phyloP scores from a whole-genome alignment of 1,140 invertebrate species.

The Laodelphax striatellus region DNA sequence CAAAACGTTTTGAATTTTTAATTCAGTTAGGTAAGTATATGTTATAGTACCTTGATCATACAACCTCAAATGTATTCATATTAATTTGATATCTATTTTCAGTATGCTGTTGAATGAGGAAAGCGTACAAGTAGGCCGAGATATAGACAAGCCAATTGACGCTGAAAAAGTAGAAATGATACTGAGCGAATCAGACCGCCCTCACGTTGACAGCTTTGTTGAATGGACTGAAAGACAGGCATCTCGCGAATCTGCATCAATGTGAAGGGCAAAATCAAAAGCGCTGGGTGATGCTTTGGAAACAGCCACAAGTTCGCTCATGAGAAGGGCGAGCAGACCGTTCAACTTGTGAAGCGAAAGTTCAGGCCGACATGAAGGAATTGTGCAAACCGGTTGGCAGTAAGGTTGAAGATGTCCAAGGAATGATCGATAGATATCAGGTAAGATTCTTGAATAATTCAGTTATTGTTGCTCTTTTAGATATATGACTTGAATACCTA shows the following conservation, averaged over 20 bases:
- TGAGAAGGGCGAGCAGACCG: constrained; percentile 60
- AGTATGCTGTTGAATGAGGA: constrained; percentile 68
- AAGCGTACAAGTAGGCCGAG: constrained; percentile 51
- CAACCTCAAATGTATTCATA: too few species aligned
- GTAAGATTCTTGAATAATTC: too few species aligned
- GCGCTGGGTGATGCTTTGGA: constrained; percentile 60
- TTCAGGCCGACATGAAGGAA: constrained; percentile 71
- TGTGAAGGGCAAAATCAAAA: constrained; percentile 55
- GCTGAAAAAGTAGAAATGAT: constrained; percentile 69
- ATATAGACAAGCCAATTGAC: constrained; percentile 60
- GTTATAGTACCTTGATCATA: too few species aligned
- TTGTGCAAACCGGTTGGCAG: constrained; percentile 75
- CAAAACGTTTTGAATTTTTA: too few species aligned
- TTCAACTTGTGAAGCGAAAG: constrained; percentile 64
- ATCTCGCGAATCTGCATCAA: constrained; percentile 55
- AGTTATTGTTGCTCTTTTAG: too few species aligned
- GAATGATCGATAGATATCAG: constrained; percentile 63
- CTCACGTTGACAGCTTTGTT: constrained; percentile 65
- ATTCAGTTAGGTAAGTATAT: too few species aligned
- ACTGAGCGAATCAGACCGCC: constrained; percentile 73
- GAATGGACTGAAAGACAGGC: constrained; percentile 61
- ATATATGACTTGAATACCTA: too few species aligned
- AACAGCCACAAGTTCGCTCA: constrained; percentile 67
- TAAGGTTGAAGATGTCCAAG: constrained; percentile 71
- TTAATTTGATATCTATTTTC: too few species aligned